A percentile compares a stretch with the other conserved stretches of the same genome.
Conservation (phyloP, 2,888 invertebrate species). For the Conchocele bisecta region DNA sequence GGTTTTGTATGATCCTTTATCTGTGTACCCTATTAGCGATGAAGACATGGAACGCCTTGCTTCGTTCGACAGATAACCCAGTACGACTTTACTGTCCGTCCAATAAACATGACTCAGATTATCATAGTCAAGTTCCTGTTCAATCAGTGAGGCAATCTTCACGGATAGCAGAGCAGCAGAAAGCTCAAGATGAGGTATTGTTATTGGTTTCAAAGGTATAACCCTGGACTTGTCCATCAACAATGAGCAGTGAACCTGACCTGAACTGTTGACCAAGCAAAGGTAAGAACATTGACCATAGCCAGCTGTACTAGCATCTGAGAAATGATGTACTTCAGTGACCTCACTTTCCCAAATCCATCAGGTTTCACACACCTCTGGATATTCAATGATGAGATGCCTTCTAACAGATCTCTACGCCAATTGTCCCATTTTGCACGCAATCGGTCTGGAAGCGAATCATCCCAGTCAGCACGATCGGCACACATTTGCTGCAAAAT, state of each 20-base stretch:
- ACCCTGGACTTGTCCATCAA: slow-evolving; percentile 57
- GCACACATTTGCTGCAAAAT: slow-evolving; percentile 54
- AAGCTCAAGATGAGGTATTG: slow-evolving; percentile 54
- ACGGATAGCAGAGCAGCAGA: slow-evolving; percentile 50
- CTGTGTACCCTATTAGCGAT: slow-evolving; percentile 60
- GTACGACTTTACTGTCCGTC: slow-evolving; percentile 58
- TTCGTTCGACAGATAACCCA: slow-evolving; percentile 60
- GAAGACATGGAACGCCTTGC: slow-evolving; percentile 56
- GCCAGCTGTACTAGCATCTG: slow-evolving; percentile 21
- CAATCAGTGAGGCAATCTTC: slow-evolving; percentile 17
- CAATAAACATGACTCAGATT: slow-evolving; percentile 21
- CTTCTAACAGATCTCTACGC: slow-evolving; percentile 16
- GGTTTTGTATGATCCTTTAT: slow-evolving; percentile 45
- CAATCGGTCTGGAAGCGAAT: slow-evolving; percentile 37
- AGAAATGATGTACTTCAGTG: slow-evolving; percentile 18
- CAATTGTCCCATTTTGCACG: slow-evolving; percentile 48
- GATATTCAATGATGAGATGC: slow-evolving; percentile 10
- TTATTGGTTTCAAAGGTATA: slow-evolving; percentile 50
- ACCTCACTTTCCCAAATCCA: slow-evolving; percentile 28
- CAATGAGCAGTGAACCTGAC: slow-evolving; percentile 44
- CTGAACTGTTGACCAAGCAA: slow-evolving; percentile 19
- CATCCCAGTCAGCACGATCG: slow-evolving; percentile 53
- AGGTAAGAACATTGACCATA: slow-evolving; percentile 59
- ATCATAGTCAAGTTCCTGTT: slow-evolving; percentile 19
- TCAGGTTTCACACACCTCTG: slow-evolving; percentile 45